Evolutionary conservation across 2,797 vertebrate species (phyloP), one percentile per base, ranked within the genome.

Genomic region (Buceros bicornis): DNA sequence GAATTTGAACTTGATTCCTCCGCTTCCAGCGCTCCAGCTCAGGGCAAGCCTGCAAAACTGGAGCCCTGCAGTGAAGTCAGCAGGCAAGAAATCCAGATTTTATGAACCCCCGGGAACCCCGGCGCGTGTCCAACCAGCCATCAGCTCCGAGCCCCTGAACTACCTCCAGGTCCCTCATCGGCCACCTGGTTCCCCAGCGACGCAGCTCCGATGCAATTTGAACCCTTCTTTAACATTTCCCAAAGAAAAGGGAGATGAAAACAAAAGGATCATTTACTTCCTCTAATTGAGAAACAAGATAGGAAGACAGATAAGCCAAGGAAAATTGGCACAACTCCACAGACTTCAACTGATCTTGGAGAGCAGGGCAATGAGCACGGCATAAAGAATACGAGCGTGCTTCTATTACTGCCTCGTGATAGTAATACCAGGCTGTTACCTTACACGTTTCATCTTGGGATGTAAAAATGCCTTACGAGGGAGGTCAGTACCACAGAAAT

Each of bases 271-370:
- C 82, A 51, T 56, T 91, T 87, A 87, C 87, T 70, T 72, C 66
- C 60, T 70, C 82, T 78, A 94, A 90, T 71, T 90, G 69, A 87
- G 78, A 96, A 90, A 90, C 66, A 77, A 76, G 61, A 82, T 69
- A 77, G 96, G 72, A 96, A 96, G 82, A 85, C 61, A 92, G 95
- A 96, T 96, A 96, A 97, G 77, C 86, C 94, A 94, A 96, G 86
- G 95, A 80, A 97, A 96, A 91, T 7, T 94, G 96, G 96, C 96
- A 86, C 51, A 78, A 24, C 56, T 95, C 84, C 95, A 95, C 0
- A 0, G 69, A 70, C 54, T 91, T 89, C 69, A 96, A 81, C 53
- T 71, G 84, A 94, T 96, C 87, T 76, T 78, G n/a, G 82, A 78
- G 53, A 95, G 54, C 15, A 6, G 48, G 53, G 50, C 2, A 10